Evolutionary conservation across 2,797 vertebrate species (phyloP), one percentile per base, ranked within the genome.

Genomic region (Danio tinwini): DNA sequence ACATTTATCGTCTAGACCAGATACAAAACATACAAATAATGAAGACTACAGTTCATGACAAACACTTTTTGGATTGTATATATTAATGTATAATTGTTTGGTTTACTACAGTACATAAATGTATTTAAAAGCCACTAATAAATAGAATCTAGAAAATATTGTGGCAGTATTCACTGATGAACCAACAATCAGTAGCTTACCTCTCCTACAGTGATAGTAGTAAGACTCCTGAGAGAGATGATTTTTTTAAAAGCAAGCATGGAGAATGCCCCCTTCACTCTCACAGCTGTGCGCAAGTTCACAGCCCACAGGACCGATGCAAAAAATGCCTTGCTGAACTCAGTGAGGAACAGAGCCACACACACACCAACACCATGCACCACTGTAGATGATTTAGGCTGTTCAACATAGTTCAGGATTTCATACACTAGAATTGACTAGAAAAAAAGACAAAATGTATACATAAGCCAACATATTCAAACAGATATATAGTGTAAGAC

Each of bases 201-300:
- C 94, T 96, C 95, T 50, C 96, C 95, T 42, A 91, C 85, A 39
- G 95, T 94, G 78, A 94, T 39, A 74, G 84, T 81, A 1, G 71
- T 87, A 80, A 94, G 85, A 0, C 80, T 86, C 81, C 92, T 90
- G 68, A 95, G 92, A 42, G 92, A 92, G 71, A 95, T 87, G 76
- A 94, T 85, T 67, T 95, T 95, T 84, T 92, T 87, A 5, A 94
- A 96, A 63, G 92, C 93, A 62, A 95, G 19, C 0, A 91, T 81
- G 29, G 91, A 91, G 83, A 93, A 88, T 0, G 94, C 94, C 2
- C 93, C 92, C 87, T 96, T 96, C 62, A 94, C 5, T 55, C 93
- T 84, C 81, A 94, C 90, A 0, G 87, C 94, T 0, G 93, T 95
- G 44, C 92, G 90, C 65, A 95, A 86, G 85, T 94, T 96, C 12